These are phyloP conservation scores for Brienomyrus longianalis DNA, from an alignment of 2,113 vertebrate genomes.

Conservation along the genomic window DNA sequence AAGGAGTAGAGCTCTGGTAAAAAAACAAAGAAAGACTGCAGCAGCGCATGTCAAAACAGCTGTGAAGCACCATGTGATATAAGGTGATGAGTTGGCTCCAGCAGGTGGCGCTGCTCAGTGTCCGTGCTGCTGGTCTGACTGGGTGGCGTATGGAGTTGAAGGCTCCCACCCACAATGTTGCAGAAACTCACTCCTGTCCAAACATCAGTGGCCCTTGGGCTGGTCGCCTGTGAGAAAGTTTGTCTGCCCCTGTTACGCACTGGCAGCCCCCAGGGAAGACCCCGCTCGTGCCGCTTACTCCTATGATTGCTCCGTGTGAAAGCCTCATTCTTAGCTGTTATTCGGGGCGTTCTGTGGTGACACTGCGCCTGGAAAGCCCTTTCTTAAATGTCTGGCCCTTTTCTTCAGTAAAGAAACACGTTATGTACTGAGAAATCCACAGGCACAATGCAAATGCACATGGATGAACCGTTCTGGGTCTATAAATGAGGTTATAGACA, in stretches of 20 bases:
- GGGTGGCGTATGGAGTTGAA: neutral
- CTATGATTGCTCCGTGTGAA: slow-evolving; percentile 38
- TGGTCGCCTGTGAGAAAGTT: slow-evolving; percentile 47
- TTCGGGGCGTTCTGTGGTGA: slow-evolving; percentile 29
- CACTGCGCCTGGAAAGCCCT: slow-evolving; percentile 37
- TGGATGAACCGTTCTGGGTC: neutral
- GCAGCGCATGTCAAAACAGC: neutral
- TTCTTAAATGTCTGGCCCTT: neutral
- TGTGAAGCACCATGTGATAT: neutral
- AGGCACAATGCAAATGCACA: neutral
- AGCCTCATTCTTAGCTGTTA: slow-evolving; percentile 29
- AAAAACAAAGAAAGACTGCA: neutral
- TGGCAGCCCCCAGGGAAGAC: slow-evolving; percentile 29
- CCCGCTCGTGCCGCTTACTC: slow-evolving; percentile 33
- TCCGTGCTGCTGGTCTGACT: neutral
- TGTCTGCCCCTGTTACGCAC: slow-evolving; percentile 49
- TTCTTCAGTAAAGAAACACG: neutral
- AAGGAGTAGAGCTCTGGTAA: neutral
- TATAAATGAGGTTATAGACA: neutral
- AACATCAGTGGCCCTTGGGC: slow-evolving; percentile 34
- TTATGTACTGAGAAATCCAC: neutral
- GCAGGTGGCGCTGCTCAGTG: neutral
- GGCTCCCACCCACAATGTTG: neutral
- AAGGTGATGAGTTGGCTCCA: neutral
- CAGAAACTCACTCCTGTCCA: slow-evolving; percentile 31